phyloP scores from a whole-genome alignment of 2,113 vertebrate species.

The Trematocara marginatum region DNA sequence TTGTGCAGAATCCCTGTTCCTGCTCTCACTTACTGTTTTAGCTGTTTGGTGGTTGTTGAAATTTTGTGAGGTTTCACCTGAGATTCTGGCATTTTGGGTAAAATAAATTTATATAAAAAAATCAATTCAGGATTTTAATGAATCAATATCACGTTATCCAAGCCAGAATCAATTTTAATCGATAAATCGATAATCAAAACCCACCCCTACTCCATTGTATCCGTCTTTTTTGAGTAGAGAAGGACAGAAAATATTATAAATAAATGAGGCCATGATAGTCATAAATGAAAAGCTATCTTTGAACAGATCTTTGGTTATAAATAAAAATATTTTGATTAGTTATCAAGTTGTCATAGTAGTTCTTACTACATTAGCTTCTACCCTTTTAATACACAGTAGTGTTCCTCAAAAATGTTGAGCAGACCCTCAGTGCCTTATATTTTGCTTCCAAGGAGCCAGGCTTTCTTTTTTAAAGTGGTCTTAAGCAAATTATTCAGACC shows the following conservation, averaged over 20 bases:
- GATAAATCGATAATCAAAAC: not conserved
- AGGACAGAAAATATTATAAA: not conserved
- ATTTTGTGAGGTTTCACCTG: too few relatives aligned
- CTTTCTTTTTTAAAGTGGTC: not conserved
- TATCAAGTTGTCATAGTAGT: not conserved
- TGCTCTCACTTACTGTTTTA: too few relatives aligned
- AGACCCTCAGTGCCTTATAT: not conserved
- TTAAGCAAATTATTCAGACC: not conserved
- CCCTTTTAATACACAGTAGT: not conserved
- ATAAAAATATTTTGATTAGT: not conserved
- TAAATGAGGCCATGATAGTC: not conserved
- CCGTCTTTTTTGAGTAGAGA: not conserved
- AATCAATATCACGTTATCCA: too few relatives aligned
- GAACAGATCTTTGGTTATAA: not conserved
- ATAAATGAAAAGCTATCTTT: not conserved
- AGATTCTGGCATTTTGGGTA: too few relatives aligned
- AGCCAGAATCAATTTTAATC: not conserved
- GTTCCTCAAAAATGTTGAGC: not conserved
- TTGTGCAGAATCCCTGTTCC: too few relatives aligned
- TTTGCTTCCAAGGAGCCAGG: not conserved
- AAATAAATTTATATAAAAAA: too few relatives aligned
- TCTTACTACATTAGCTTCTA: not conserved
- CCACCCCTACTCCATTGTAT: not conserved
- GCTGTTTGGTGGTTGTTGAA: too few relatives aligned
- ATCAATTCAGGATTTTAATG: too few relatives aligned